These are phyloP conservation scores for Gallinago undulata DNA, from an alignment of 2,113 vertebrate genomes.

Conservation along the genomic window DNA sequence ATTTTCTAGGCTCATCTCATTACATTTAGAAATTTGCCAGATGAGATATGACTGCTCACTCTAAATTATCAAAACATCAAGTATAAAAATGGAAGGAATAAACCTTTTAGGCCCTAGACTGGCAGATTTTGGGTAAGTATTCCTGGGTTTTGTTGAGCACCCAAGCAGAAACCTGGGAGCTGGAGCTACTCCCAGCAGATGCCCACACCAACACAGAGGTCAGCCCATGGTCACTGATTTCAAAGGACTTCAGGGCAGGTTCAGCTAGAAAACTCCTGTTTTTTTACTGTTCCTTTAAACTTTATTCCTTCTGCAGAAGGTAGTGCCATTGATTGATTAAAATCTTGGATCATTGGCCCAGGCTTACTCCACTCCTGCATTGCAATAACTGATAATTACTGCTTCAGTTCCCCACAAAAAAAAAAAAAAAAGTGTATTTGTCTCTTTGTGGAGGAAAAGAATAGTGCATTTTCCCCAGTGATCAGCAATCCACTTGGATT, in stretches of 20 bases:
- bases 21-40: background rate
- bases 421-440: background rate
- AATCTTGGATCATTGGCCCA: background rate
- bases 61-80: background rate
- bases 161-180: background rate
- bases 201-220: background rate
- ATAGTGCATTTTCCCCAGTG: background rate
- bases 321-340: background rate
- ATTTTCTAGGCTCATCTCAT: background rate
- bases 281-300: background rate
- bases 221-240: background rate
- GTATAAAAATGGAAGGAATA: background rate
- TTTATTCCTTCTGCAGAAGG: background rate
- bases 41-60: background rate
- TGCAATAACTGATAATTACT: background rate
- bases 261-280: background rate
- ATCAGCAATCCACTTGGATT: background rate
- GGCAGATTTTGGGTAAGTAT: background rate
- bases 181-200: background rate
- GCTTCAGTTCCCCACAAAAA: background rate
- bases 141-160: background rate
- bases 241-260: background rate
- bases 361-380: background rate
- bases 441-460: background rate
- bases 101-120: background rate